Percentiles rank a stretch among this genome's conserved stretches.
These are phyloP conservation scores for Nettapus auritus DNA, from an alignment of 2,113 vertebrate genomes.

Conservation along the genomic window DNA sequence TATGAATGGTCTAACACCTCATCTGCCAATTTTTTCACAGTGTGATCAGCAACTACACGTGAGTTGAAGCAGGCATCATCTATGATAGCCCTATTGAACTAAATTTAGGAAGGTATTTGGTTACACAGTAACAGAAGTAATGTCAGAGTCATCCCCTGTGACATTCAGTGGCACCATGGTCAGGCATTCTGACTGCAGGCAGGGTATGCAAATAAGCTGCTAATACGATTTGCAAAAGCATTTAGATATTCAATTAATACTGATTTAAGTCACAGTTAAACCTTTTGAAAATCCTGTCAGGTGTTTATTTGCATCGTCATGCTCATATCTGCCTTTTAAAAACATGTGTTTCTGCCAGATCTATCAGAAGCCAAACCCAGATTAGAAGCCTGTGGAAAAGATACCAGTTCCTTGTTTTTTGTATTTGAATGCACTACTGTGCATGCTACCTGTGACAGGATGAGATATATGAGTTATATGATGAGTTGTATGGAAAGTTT, in stretches of 20 bases:
- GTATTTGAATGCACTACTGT: background rate
- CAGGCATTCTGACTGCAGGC: background rate
- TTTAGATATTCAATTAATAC: background rate
- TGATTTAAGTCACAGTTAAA: background rate
- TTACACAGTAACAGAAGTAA: background rate
- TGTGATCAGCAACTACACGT: accelerated
- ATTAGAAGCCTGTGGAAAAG: background rate
- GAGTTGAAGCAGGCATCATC: background rate
- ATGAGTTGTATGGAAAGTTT: background rate
- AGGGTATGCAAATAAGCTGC: background rate
- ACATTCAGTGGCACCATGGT: background rate
- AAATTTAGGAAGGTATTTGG: background rate
- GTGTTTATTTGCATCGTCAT: background rate
- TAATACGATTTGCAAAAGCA: background rate
- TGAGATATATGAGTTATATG: background rate
- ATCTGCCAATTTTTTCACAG: background rate
- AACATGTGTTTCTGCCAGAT: background rate
- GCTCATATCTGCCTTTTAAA: background rate
- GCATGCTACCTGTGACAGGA: background rate
- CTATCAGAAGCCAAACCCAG: background rate
- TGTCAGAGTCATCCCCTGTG: background rate
- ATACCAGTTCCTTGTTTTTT: background rate
- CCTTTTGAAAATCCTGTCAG: background rate
- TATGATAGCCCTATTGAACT: background rate
- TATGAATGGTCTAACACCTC: background rate